Evolutionary conservation across 2,888 invertebrate genomes (phyloP), one percentile per base, ranked within the genome.

Genomic region (Helicoverpa assulta): DNA sequence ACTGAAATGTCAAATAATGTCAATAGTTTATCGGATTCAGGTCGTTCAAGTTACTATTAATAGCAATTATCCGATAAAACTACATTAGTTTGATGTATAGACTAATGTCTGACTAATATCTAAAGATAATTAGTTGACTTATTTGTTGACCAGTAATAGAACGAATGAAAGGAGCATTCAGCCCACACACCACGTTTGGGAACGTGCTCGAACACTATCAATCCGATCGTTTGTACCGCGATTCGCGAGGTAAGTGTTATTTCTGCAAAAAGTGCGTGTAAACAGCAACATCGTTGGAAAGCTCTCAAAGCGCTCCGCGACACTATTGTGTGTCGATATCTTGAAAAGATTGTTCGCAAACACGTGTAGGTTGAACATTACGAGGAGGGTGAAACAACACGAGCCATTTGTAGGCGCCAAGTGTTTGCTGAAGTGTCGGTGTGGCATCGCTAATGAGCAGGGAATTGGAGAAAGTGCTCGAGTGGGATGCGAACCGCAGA

Each of bases 371-470:
- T 80, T 65, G 67, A 71, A 75, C 82, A 81, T 84, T 84, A 82
- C 75, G 84, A 75, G 81, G 75, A 85, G 86, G 87, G 86, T 83
- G 86, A 86, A 86, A 89, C 87, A 88, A 89, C 85, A 82, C 86
- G 80, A 86, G 85, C 88, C 90, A 91, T 93, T 92, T 91, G 93
- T 92, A 91, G 87, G 89, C 93, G 88, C 86, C 88, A 86, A 91
- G 92, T 93, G 93, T 93, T 93, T 92, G 86, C 88, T 88, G 91
- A 91, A 89, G 92, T 90, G 92, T 84, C 86, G 89, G 88, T 88
- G 90, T 83, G 90, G 92, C 92, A 91, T 92, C 87, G 86, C 90
- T 94, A 94, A 94, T 93, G 94, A 94, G 91, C 84, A 84, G 90
- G 88, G 89, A 89, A 91, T 89, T 87, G 89, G 91, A 87, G 92